Evolutionary conservation across 2,113 vertebrate species (phyloP), one percentile per base, ranked within the genome.

Genomic region (Mesitornis unicolor): DNA sequence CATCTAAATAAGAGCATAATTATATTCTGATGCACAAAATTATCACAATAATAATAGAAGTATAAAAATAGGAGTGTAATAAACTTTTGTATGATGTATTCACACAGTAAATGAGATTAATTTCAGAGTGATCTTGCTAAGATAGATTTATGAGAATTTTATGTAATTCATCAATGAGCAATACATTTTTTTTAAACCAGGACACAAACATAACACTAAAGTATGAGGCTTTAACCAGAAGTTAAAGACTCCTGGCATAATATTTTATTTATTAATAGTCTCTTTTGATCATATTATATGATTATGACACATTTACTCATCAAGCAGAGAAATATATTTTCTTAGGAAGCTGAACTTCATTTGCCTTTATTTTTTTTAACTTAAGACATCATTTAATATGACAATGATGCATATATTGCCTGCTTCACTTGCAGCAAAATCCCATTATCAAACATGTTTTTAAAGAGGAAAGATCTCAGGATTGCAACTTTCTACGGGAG

Each of bases 1-100:
- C 28, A 87, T 79, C 42, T 85, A 96, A 94, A 64, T 93, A 97
- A 67, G 26, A 90, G 40, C 61, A 87, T 93, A 93, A 94, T 95
- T 90, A 54, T 73, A 95, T 84, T 91, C 83, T 87, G 45, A 84
- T 90, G 14, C 33, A 81, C 63, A 94, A 87, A 96, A 75, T 84
- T 84, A 96, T 50, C 53, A 79, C 38, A 87, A 65, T 43, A 93
- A 89, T 86, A 95, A 73, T 29, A 85, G 59, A 93, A 24, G 40
- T 61, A 36, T 53, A 87, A 84, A 96, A 79, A 80, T 63, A 82
- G 31, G 61, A 81, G 10, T 31, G 11, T 38, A 57, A 88, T 70
- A 89, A 76, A 21, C 19, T 75, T 65, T 81, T 87, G 5, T 80
- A 35, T 57, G 47, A 89, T 90, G 75, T 51, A 94, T 87, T 87